Conservation (phyloP, 2,113 vertebrate genomes). For the Stigmatopora nigra region DNA sequence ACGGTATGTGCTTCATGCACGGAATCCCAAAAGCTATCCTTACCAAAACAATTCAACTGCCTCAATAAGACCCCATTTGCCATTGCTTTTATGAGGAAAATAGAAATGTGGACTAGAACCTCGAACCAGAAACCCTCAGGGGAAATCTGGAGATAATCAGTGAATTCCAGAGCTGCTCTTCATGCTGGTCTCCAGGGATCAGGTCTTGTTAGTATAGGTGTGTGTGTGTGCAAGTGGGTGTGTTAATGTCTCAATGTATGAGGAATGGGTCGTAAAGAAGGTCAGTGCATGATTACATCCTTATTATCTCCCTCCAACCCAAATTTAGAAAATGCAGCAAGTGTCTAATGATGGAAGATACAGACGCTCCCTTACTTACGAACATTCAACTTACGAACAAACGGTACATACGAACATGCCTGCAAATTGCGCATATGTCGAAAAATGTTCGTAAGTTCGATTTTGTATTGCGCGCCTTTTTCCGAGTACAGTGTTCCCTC, state of each 20-base stretch:
- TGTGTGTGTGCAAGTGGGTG: slow-evolving; percentile 19
- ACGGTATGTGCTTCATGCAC: too few relatives aligned
- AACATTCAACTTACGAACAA: too few relatives aligned
- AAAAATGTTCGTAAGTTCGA: too few relatives aligned
- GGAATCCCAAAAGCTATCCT: slow-evolving; percentile 10
- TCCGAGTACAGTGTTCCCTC: too few relatives aligned
- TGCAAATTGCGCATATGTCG: too few relatives aligned
- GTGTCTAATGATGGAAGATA: slow-evolving; percentile 41
- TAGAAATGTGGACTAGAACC: slow-evolving; percentile 29
- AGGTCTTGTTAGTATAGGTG: slow-evolving; percentile 23
- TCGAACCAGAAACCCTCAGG: slow-evolving; percentile 27
- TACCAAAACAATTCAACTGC: slow-evolving; percentile 19
- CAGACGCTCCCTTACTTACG: too few relatives aligned
- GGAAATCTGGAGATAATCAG: slow-evolving; percentile 63
- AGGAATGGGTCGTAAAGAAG: slow-evolving; percentile 8
- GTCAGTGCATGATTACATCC: slow-evolving; percentile 46
- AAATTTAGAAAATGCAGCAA: slow-evolving; percentile 57
- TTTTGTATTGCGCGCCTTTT: too few relatives aligned
- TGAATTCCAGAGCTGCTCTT: slow-evolving; percentile 45
- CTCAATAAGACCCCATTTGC: slow-evolving; percentile 24
- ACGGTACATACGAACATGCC: too few relatives aligned
- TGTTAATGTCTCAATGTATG: background rate
- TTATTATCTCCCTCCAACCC: slow-evolving; percentile 48
- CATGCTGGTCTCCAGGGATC: slow-evolving; percentile 37
- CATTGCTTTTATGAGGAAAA: slow-evolving; percentile 29